Percentiles rank a stretch among this genome's conserved stretches.
Evolutionary conservation across 1,140 invertebrate genomes (phyloP).

Genomic region (Drosophila paulistorum): DNA sequence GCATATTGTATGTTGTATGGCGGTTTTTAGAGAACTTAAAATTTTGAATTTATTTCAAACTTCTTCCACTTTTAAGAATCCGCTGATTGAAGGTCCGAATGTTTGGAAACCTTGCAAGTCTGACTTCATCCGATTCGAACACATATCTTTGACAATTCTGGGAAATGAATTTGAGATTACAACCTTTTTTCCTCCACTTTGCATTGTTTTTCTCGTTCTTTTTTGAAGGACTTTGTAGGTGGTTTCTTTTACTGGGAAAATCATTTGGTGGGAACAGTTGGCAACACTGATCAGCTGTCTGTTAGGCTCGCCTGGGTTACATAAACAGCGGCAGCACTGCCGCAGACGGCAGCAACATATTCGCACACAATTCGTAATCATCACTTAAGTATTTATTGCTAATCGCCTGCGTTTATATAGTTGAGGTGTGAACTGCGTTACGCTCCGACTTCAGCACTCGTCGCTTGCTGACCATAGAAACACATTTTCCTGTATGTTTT

Average conservation of each 20-base stretch:
- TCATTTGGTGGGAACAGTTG: constrained; percentile 25
- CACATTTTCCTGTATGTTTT: constrained; percentile 48
- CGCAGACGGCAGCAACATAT: not conserved
- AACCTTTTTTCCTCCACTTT: not conserved
- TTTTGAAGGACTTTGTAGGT: not conserved
- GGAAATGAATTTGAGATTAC: not conserved
- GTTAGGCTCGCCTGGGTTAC: constrained; percentile 42
- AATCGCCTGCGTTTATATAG: not conserved
- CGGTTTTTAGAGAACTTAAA: not conserved
- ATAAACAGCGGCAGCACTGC: constrained; percentile 40
- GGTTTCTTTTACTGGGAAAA: not conserved
- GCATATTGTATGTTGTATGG: not conserved
- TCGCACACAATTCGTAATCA: constrained; percentile 6
- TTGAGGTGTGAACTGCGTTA: constrained; percentile 45
- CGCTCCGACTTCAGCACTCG: constrained; percentile 11
- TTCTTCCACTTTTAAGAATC: no score
- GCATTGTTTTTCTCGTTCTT: not conserved
- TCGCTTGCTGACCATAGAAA: constrained; percentile 10
- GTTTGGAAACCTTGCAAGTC: not conserved
- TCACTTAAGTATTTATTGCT: constrained; percentile 7
- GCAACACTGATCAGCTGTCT: constrained; percentile 29
- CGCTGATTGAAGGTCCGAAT: no score
- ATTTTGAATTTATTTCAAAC: not conserved
- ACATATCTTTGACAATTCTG: not conserved
- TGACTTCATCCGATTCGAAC: not conserved